Percentiles rank a stretch among this genome's conserved stretches.
phyloP scores from a whole-genome alignment of 2,113 vertebrate genomes.

The Apeltes quadracus region DNA sequence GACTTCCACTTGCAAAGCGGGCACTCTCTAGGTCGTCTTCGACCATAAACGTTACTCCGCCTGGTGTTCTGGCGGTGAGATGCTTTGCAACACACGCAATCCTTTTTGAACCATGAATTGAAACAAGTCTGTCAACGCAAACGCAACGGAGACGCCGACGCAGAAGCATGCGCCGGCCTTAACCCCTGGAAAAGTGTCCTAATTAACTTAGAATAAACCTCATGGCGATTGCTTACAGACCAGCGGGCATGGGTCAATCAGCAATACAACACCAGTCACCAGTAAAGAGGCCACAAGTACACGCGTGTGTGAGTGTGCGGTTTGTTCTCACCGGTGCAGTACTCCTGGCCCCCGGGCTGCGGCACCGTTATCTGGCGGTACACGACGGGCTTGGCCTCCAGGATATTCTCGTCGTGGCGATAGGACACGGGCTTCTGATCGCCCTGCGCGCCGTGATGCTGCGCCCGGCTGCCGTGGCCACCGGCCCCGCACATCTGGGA shows the following conservation, averaged over 20 bases:
- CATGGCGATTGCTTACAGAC: background rate
- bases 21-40: too few relatives aligned
- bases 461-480: slow-evolving; percentile 75
- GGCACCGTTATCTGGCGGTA: slow-evolving; percentile 90
- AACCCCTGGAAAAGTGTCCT: background rate
- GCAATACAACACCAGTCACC: background rate
- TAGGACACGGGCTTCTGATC: slow-evolving; percentile 84
- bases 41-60: too few relatives aligned
- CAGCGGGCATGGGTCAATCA: background rate
- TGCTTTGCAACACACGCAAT: too few relatives aligned
- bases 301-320: background rate
- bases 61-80: too few relatives aligned
- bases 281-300: background rate
- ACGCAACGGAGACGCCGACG: too few relatives aligned
- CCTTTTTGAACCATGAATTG: too few relatives aligned
- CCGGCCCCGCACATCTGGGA: slow-evolving; percentile 89
- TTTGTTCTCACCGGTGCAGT: slow-evolving; percentile 86
- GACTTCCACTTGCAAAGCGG: too few relatives aligned
- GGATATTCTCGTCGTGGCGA: slow-evolving; percentile 91
- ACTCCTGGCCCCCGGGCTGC: slow-evolving; percentile 85
- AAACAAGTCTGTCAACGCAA: too few relatives aligned
- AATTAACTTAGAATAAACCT: background rate
- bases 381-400: slow-evolving; percentile 86
- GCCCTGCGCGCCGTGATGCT: slow-evolving; percentile 80
- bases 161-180: too few relatives aligned